Percentiles rank a stretch among this genome's conserved stretches.
phyloP scores from a whole-genome alignment of 2,888 invertebrate species.

The Nasonia oneida region DNA sequence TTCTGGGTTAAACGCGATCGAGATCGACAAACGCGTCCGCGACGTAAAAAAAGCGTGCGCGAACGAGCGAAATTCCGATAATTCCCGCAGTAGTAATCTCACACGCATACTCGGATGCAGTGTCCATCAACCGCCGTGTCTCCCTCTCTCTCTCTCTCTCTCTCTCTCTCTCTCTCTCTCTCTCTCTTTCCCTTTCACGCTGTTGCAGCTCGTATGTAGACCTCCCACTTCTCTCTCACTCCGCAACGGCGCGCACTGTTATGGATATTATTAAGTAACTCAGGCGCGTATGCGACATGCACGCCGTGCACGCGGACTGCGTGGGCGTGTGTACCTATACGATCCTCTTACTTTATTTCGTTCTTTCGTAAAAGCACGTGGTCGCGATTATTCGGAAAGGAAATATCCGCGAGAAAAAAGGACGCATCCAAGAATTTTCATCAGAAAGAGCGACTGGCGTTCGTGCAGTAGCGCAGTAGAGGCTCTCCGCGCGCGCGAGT shows the following conservation, averaged over 20 bases:
- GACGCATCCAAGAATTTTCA: conserved; percentile 34
- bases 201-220: conserved; percentile 48
- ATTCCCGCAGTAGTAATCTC: conserved; percentile 19
- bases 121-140: conserved; percentile 17
- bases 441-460: conserved; percentile 15
- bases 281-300: conserved; percentile 62
- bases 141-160: not conserved
- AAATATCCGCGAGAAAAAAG: not conserved
- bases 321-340: not conserved
- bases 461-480: conserved; percentile 36
- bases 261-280: conserved; percentile 77
- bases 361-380: not conserved
- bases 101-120: not conserved
- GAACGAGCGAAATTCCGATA: conserved; percentile 14
- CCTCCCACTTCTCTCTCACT: conserved; percentile 31
- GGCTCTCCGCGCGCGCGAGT: conserved; percentile 36
- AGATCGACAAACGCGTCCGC: too few relatives aligned
- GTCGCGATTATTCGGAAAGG: not conserved
- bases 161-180: not conserved
- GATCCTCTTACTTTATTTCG: conserved; percentile 8
- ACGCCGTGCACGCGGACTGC: conserved; percentile 27
- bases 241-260: conserved; percentile 66
- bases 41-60: conserved; percentile 11
- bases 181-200: conserved; percentile 49
- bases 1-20: not conserved